Evolutionary conservation across 1,140 invertebrate genomes (phyloP).

Genomic region (Chironomus striatipennis): DNA sequence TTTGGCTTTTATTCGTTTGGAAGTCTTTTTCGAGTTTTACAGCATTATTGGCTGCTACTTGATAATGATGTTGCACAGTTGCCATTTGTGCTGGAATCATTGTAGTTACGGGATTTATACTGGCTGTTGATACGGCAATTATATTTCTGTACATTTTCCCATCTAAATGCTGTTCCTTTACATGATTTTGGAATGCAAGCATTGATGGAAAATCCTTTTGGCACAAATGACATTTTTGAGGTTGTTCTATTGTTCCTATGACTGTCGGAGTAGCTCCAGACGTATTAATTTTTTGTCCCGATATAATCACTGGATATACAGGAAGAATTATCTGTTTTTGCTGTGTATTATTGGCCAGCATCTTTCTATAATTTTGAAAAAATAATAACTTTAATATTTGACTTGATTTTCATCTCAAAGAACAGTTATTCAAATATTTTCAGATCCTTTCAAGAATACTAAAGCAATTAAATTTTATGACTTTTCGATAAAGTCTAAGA

Average conservation of each 20-base stretch:
- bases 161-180: background rate
- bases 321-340: background rate
- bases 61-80: background rate
- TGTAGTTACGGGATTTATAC: background rate
- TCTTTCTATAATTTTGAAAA: background rate
- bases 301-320: background rate
- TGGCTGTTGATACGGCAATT: background rate
- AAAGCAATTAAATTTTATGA: background rate
- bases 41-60: background rate
- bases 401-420: background rate
- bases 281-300: background rate
- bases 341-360: background rate
- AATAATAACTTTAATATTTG: background rate
- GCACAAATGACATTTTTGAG: background rate
- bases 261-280: background rate
- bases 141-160: conserved; percentile 12
- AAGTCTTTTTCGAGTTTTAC: conserved; percentile 3
- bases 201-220: conserved; percentile 18
- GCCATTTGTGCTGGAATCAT: background rate
- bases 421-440: background rate
- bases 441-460: background rate
- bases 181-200: background rate
- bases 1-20: background rate
- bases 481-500: background rate
- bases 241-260: background rate